Evolutionary conservation across 1,140 invertebrate genomes (phyloP).

Genomic region (Danaus melanippus): DNA sequence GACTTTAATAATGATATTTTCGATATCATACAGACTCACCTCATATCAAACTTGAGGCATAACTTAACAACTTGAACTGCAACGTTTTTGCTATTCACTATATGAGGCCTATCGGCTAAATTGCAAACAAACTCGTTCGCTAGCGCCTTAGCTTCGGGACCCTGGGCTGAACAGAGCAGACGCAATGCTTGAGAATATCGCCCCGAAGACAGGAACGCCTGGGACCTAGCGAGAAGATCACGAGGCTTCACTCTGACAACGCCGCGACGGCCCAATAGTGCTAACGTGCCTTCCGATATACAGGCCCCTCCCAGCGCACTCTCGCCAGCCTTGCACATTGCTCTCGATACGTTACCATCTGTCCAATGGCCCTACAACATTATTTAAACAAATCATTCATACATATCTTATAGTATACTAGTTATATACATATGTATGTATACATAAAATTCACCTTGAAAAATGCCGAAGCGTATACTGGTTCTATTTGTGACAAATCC

Average conservation of each 20-base stretch:
- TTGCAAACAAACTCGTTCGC: constrained; percentile 38
- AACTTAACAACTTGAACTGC: constrained; percentile 46
- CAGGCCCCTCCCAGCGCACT: constrained; percentile 83
- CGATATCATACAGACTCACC: constrained; percentile 20
- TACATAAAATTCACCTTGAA: constrained; percentile 79
- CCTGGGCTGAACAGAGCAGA: constrained; percentile 40
- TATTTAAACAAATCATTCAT: constrained; percentile 1
- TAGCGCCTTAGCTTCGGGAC: constrained; percentile 30
- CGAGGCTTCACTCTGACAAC: constrained; percentile 87
- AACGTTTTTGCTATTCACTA: constrained; percentile 46
- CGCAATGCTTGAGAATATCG: constrained; percentile 75
- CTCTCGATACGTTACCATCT: constrained; percentile 76
- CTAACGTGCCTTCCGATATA: constrained; percentile 84
- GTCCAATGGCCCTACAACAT: constrained; percentile 80
- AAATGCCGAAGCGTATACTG: constrained; percentile 93
- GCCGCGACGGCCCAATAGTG: constrained; percentile 87
- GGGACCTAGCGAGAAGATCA: constrained; percentile 68
- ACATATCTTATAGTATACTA: background rate
- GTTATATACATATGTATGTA: too few species aligned
- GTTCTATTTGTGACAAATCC: constrained; percentile 86
- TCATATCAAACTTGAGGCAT: constrained; percentile 50
- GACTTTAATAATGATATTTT: too few species aligned
- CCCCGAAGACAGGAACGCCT: constrained; percentile 66
- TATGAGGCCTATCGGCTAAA: constrained; percentile 44
- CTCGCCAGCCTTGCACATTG: constrained; percentile 70